Evolutionary conservation across 2,888 invertebrate genomes (phyloP), one percentile per base, ranked within the genome.

Genomic region (Melanotus villosus): DNA sequence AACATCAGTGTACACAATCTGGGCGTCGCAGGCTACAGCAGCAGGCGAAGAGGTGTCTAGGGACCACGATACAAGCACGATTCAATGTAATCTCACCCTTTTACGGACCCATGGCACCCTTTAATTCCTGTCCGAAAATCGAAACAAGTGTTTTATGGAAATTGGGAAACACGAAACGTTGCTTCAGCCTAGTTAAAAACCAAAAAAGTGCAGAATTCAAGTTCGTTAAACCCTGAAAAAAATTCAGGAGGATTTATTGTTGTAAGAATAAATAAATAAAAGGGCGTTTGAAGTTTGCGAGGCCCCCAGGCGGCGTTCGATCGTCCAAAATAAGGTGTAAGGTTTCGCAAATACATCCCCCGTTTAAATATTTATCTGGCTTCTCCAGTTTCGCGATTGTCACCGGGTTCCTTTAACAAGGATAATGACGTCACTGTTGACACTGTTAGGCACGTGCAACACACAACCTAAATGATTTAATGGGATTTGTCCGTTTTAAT

Each of bases 1-100:
- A 73, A 73, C 75, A 74, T 74, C 75, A 73, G 66, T 74, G 71
- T 74, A 74, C 75, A 73, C 74, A 75, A 76, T 75, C 76, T 76
- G 74, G 71, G 73, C 73, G 68, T 68, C 65, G 68, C 67, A 67
- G 70, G 70, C 62, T 47, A 50, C 64, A 64, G 70, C 75, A 72
- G 70, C 63, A 73, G 74, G 72, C 73, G 71, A 70, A 71, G 74
- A 75, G 74, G 74, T 65, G 74, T 70, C 74, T 75, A 57, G 76
- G 76, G 76, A 75, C 65, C 64, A n/a, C 60, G 67, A 68, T 68
- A 57, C 65, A 14, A 43, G 45, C 63, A 58, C 64, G 57, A 59
- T 62, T 65, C 60, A 62, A 65, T 62, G 62, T 60, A 65, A 70
- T 70, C 70, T 70, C 62, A 65, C 70, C 69, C 68, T 69, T 54